These are phyloP conservation scores for Corythornis madagascariensis DNA, from an alignment of 2,113 vertebrate genomes.

Conservation along the genomic window DNA sequence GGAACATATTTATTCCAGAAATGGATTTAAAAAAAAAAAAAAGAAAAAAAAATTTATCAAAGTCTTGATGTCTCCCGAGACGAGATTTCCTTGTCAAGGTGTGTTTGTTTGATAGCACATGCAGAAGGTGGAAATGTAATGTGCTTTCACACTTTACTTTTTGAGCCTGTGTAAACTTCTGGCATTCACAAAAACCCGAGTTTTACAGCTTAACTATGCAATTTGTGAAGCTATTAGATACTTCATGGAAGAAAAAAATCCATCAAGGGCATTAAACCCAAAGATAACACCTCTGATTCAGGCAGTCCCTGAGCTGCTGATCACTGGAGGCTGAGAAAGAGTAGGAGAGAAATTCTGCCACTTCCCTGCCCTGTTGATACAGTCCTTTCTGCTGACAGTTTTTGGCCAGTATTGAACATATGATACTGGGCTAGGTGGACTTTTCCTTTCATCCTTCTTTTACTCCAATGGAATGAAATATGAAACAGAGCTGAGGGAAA, in stretches of 20 bases:
- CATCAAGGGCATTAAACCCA: neutral
- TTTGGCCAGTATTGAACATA: neutral
- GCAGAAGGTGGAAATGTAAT: neutral
- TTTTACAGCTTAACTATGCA: neutral
- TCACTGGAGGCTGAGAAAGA: neutral
- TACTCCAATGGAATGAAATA: neutral
- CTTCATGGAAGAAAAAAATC: neutral
- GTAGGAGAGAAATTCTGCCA: neutral
- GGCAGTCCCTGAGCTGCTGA: neutral
- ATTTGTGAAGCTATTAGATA: neutral
- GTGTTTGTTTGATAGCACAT: conserved; percentile 25
- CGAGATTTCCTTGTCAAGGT: conserved; percentile 34
- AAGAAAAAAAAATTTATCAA: accelerated
- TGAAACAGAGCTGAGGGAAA: neutral
- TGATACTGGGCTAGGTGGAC: neutral
- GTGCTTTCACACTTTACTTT: conserved; percentile 30
- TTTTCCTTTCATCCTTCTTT: neutral
- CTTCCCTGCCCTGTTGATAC: neutral
- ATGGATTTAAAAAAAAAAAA: neutral
- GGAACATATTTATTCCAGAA: neutral
- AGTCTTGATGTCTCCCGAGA: neutral
- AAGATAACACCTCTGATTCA: neutral
- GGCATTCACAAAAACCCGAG: neutral
- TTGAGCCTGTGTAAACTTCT: conserved; percentile 4
- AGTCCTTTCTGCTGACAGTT: neutral